Conservation (phyloP, 2,113 vertebrate species). For the Tenebrosternarchus preto region DNA sequence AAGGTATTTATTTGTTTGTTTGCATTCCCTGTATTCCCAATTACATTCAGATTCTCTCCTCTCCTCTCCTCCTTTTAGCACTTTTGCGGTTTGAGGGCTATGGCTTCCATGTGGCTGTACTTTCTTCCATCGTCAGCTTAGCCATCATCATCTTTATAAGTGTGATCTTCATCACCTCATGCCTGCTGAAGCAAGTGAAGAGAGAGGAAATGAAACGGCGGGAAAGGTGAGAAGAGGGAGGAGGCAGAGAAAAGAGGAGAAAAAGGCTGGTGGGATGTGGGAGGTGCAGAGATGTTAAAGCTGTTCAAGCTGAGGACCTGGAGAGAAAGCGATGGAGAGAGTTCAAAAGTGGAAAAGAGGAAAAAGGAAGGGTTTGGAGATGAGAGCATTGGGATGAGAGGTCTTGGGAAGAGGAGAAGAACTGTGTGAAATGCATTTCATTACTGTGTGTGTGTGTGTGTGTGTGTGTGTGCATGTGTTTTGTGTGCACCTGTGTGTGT, state of each 20-base stretch:
- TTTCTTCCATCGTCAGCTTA: slow-evolving; percentile 85
- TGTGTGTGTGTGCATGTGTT: slow-evolving; percentile 26
- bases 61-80: slow-evolving; percentile 66
- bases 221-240: slow-evolving; percentile 71
- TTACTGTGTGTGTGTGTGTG: no score
- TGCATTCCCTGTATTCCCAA: no score
- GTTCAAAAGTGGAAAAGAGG: background rate
- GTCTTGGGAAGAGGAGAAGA: no score
- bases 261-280: background rate
- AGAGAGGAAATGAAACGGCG: slow-evolving; percentile 72
- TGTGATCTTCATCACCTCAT: slow-evolving; percentile 89
- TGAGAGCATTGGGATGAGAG: background rate
- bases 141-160: slow-evolving; percentile 89
- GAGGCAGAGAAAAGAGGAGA: background rate
- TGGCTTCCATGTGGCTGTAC: slow-evolving; percentile 87
- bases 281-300: background rate
- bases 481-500: no score
- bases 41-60: background rate
- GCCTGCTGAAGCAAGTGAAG: slow-evolving; percentile 82
- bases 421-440: background rate
- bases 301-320: background rate
- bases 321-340: background rate
- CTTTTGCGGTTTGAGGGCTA: slow-evolving; percentile 74
- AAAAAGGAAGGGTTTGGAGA: background rate
- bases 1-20: no score